Conservation (phyloP, 2,888 invertebrate genomes). For the Ennomos quercinarius region DNA sequence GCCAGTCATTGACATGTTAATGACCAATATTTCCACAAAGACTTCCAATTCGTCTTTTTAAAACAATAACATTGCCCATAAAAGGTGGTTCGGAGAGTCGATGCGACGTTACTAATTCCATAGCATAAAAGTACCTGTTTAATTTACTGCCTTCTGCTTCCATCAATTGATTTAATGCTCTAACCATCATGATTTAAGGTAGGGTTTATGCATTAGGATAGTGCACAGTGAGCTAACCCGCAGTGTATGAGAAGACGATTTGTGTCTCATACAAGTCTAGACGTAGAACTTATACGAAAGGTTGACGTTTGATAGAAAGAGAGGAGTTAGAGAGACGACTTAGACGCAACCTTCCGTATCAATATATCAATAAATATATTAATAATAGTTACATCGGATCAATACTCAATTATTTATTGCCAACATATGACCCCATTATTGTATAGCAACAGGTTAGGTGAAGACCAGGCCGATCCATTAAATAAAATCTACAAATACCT, state of each 20-base stretch:
- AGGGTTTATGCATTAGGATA: conserved; percentile 41
- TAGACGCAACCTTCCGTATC: too few species aligned
- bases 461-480: too few species aligned
- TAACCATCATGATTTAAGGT: conserved; percentile 51
- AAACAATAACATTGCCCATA: conserved; percentile 48
- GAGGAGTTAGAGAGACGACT: too few species aligned
- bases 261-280: too few species aligned
- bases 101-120: conserved; percentile 35
- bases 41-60: conserved; percentile 44
- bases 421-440: too few species aligned
- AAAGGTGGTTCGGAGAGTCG: conserved; percentile 36
- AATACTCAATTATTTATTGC: too few species aligned
- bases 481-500: too few species aligned
- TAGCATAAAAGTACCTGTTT: conserved; percentile 48
- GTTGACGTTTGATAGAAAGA: too few species aligned
- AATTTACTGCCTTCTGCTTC: conserved; percentile 51
- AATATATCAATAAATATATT: too few species aligned
- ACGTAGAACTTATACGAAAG: too few species aligned
- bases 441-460: too few species aligned
- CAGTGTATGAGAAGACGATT: background rate
- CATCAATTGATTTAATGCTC: conserved; percentile 51
- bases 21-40: conserved; percentile 42
- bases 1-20: conserved; percentile 52
- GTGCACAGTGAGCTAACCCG: conserved; percentile 32
- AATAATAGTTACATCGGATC: too few species aligned